Evolutionary conservation across 2,888 invertebrate species (phyloP).

Genomic region (Pristionchus arcanus): DNA sequence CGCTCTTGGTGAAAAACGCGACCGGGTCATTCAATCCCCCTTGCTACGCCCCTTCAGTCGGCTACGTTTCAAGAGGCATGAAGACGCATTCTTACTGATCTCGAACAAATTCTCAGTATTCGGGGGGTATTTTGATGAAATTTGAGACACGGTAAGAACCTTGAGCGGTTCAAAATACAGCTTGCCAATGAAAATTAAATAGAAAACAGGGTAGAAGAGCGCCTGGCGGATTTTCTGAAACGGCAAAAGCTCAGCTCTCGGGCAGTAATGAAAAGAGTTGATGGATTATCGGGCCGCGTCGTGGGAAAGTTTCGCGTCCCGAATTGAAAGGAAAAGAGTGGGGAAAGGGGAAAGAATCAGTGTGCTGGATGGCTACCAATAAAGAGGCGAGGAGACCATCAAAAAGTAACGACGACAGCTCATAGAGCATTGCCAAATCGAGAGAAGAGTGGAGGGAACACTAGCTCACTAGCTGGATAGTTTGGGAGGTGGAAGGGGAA

Average conservation of each 20-base stretch:
- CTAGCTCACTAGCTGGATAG: not conserved
- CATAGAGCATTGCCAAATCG: conserved; percentile 32
- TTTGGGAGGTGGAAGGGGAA: not conserved
- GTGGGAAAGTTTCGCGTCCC: conserved; percentile 8
- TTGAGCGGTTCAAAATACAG: too few species aligned
- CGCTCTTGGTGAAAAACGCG: not conserved
- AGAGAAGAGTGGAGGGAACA: not conserved
- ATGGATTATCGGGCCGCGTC: not conserved
- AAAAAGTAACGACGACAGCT: conserved; percentile 32
- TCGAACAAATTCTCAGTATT: not conserved
- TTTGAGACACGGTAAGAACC: too few species aligned
- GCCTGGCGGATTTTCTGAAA: not conserved
- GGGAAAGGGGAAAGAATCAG: not conserved
- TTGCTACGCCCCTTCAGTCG: not conserved
- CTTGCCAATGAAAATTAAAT: too few species aligned
- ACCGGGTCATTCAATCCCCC: not conserved
- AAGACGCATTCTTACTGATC: not conserved
- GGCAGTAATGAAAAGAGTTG: not conserved
- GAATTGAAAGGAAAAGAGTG: not conserved
- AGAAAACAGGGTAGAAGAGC: not conserved
- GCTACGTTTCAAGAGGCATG: not conserved
- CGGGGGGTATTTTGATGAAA: not conserved
- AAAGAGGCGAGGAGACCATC: conserved; percentile 21
- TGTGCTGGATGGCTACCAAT: conserved; percentile 25
- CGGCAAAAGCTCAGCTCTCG: not conserved